These are phyloP conservation scores for Smittia sp. DNA, from an alignment of 2,888 invertebrate genomes.

Conservation along the genomic window DNA sequence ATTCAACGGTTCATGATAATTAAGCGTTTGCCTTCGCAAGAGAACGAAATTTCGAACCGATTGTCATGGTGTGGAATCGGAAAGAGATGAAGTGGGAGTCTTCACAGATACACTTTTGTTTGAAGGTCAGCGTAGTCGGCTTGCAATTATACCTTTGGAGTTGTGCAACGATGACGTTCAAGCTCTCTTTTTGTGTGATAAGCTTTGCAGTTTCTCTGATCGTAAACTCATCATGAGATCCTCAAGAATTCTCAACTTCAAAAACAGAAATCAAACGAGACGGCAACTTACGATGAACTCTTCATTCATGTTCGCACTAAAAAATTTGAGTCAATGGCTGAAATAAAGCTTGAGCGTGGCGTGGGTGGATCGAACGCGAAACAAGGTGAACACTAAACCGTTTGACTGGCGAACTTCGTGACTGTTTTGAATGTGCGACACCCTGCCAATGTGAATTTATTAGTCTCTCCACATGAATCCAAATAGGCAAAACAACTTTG, in stretches of 20 bases:
- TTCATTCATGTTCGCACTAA: not conserved
- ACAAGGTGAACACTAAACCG: not conserved
- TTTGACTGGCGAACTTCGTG: not conserved
- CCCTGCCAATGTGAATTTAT: conserved; percentile 24
- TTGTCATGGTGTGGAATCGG: not conserved
- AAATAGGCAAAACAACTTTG: conserved; percentile 19
- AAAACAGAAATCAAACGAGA: too few species aligned
- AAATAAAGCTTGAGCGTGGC: not conserved
- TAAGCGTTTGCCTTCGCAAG: not conserved
- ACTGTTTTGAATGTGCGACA: too few species aligned
- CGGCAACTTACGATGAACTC: too few species aligned
- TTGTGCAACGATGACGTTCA: not conserved
- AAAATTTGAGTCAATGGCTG: not conserved
- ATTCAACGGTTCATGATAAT: not conserved
- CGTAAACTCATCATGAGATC: too few species aligned
- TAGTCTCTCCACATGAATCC: conserved; percentile 1
- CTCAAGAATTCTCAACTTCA: not conserved
- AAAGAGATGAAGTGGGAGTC: conserved; percentile 1
- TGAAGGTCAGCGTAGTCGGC: conserved; percentile 10
- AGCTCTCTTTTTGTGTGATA: too few species aligned
- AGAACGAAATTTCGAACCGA: not conserved
- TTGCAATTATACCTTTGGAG: conserved; percentile 5
- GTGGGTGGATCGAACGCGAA: not conserved
- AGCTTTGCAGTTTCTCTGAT: too few species aligned
- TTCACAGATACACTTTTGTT: not conserved